Evolutionary conservation across 2,888 invertebrate species (phyloP).

Genomic region (Entomobrya proxima): DNA sequence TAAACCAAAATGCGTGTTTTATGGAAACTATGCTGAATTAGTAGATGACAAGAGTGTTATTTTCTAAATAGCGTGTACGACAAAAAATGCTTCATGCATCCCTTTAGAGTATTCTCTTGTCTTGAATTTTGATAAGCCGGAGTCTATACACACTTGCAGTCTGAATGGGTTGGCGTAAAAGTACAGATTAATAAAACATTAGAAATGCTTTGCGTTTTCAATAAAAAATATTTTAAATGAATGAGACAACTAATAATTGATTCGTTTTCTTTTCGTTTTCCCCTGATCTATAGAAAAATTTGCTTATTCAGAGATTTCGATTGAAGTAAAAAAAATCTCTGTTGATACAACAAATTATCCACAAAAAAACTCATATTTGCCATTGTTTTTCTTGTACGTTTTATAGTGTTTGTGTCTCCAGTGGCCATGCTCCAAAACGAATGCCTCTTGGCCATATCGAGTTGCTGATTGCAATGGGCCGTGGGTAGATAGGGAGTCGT

Average conservation of each 20-base stretch:
- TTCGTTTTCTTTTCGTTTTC: too few relatives aligned
- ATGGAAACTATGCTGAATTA: constrained; percentile 20
- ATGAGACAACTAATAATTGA: too few relatives aligned
- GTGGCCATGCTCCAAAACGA: neutral
- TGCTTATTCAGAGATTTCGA: too few relatives aligned
- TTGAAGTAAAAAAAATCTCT: too few relatives aligned
- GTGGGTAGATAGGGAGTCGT: neutral
- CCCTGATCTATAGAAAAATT: too few relatives aligned
- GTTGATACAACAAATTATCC: neutral
- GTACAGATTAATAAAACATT: neutral
- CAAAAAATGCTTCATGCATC: neutral
- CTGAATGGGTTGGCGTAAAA: neutral
- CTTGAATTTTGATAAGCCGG: constrained; percentile 8
- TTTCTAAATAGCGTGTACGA: constrained; percentile 4
- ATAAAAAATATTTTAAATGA: too few relatives aligned
- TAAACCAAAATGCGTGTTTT: constrained; percentile 28
- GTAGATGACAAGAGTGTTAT: constrained; percentile 9
- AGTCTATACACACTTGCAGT: neutral
- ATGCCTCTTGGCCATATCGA: constrained; percentile 17
- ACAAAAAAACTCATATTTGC: neutral
- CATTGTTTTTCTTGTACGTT: neutral
- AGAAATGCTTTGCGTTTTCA: too few relatives aligned
- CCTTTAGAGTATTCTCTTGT: neutral
- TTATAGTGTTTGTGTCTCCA: too few relatives aligned
- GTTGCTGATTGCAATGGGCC: neutral